A percentile compares a stretch with the other conserved stretches of the same genome.
Conservation (phyloP, 2,888 invertebrate species). For the Papilio protenor region DNA sequence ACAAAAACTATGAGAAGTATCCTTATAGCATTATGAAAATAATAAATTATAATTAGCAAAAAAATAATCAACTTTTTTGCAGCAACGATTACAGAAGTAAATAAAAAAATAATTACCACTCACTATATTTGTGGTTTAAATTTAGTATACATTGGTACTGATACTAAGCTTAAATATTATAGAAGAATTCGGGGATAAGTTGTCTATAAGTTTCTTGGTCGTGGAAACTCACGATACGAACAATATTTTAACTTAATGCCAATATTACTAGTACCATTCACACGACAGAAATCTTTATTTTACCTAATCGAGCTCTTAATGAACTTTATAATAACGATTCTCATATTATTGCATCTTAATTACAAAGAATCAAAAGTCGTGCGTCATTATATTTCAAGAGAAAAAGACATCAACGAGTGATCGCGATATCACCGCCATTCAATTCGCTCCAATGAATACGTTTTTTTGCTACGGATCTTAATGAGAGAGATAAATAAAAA, state of each 20-base stretch:
- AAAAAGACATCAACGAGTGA: conserved; percentile 41
- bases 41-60: not conserved
- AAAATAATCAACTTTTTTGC: conserved; percentile 3
- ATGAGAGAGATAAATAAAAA: not conserved
- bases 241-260: too few relatives aligned
- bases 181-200: not conserved
- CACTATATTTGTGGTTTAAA: not conserved
- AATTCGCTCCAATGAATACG: conserved; percentile 11
- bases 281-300: not conserved
- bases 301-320: not conserved
- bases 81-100: not conserved
- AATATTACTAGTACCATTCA: too few relatives aligned
- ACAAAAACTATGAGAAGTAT: conserved; percentile 24
- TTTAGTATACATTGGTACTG: not conserved
- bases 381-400: conserved; percentile 17
- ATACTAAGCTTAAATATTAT: not conserved
- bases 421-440: conserved; percentile 9
- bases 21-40: conserved; percentile 1
- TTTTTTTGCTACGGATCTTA: not conserved
- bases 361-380: not conserved
- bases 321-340: not conserved
- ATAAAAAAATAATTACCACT: not conserved
- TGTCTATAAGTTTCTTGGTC: too few relatives aligned
- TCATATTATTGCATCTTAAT: conserved; percentile 7
- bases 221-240: too few relatives aligned